Evolutionary conservation across 2,888 invertebrate species (phyloP), one percentile per base, ranked within the genome.

Genomic region (Barypeithes pellucidus): DNA sequence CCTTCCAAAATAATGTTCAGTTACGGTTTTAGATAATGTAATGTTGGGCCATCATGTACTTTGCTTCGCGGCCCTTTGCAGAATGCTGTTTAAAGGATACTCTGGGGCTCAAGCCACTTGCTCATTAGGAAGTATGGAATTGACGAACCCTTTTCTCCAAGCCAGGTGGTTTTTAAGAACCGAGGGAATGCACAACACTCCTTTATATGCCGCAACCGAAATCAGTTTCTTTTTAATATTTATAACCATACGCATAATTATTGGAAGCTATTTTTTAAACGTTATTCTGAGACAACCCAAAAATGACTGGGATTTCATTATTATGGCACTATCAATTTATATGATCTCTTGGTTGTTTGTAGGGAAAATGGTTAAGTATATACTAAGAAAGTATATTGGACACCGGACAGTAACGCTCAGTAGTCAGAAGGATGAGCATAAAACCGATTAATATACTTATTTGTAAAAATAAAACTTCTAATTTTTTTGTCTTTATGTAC

Each of bases 61-160:
- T 78, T 88, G 90, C 11, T 84, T 89, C 11, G 68, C 85, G 47
- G 88, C 89, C n/a, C 85, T 91, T 72, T 84, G 85, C 7, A 80
- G 88, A 14, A 88, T 90, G 79, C 85, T 90, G 80, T 82, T 84
- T 60, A 90, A 88, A 74, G 85, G 86, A 5, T 71, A 76, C 45
- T 79, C 88, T 0, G 90, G 90, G 3, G 89, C 88, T 77, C 88
- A 88, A 39, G 88, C 88, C 47, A 84, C 88, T 1, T 90, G 90
- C 76, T 87, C 88, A 2, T 80, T 91, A 18, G 89, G 89, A 0
- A 83, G 88, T 60, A 83, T 91, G 86, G 91, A 91, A 84, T 77
- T 90, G 33, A 90, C 91, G 0, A 91, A 91, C 82, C 91, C 91
- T 9, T 82, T 90, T 50, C 85, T 91, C 22, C 91, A 91, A 85